Base-by-base conservation (phyloP, 2,797 vertebrate species). In the Poeciliopsis paucimaculata region DNA sequence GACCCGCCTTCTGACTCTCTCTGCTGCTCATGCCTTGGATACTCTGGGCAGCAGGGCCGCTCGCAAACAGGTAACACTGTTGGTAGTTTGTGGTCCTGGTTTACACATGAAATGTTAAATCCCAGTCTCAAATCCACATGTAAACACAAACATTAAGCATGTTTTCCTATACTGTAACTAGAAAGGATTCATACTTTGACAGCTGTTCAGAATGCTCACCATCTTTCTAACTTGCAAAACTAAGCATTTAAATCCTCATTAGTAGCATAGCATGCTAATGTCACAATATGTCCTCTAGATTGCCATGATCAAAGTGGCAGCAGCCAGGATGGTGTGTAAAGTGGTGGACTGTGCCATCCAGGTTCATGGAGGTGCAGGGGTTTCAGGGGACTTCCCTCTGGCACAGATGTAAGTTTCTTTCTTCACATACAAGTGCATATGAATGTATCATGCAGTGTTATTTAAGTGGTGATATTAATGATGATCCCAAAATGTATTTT, bases 261-360 rank as follows among this genome's bases (percentile, higher is more conserved):
- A 46, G 68, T 46, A 45, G 41, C 16, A 15, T 9, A 28, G 43
- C 16, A 18, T 46, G 26, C 26, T 72, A 41, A 68, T 46, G 46
- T 39, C 18, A 45, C 8, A 12, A 4, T n/a, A 5, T 43, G 39
- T 75, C 36, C 12, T 43, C 0, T 86, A 99, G 98, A 96, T 99
- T 66, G 96, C 98, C 5, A 97, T 99, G 97, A 97, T 98, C 84
- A 99, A 99, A 86, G 97, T 98, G 79, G 96, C 92, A 8, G 97
- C 97, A 76, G 97, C 95, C 45, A 94, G 96, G 86, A 96, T 97
- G 49, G 95, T 93, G 53, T 97, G 97, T 85, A 96, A 95, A 81
- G 97, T 99, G 88, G 91, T 97, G 71, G 98, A 99, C 93, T 93
- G 82, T 66, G 96, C 98, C 41, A 97, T 99, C 76, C 98, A 99